A percentile compares a stretch with the other conserved stretches of the same genome.
Conservation (phyloP, 2,888 invertebrate species). For the Serrognathus titanus region DNA sequence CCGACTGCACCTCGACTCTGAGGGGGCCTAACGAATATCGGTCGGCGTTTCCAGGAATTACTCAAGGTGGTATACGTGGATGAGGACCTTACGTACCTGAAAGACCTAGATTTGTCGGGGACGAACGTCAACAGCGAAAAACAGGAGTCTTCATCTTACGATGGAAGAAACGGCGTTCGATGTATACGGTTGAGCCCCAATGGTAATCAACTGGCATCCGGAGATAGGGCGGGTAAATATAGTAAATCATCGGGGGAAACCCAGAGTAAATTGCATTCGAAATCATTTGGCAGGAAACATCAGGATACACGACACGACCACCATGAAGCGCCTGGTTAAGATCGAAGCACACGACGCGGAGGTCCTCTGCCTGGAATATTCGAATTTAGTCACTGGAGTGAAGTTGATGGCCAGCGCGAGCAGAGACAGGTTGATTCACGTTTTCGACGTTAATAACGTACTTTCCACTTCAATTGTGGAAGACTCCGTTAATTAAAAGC, state of each 20-base stretch:
- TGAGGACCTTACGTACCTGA: conserved; percentile 76
- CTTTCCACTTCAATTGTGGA: conserved; percentile 23
- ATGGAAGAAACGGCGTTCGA: conserved; percentile 87
- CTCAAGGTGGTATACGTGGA: conserved; percentile 89
- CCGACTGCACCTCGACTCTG: too few relatives aligned
- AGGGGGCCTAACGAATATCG: neutral
- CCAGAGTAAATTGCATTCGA: neutral
- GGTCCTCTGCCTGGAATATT: conserved; percentile 91
- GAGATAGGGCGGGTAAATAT: conserved; percentile 71
- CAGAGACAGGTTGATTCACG: conserved; percentile 89
- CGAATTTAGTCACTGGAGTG: conserved; percentile 43
- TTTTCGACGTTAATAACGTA: conserved; percentile 80
- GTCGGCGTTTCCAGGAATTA: conserved; percentile 55
- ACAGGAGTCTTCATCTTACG: conserved; percentile 66
- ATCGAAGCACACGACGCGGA: conserved; percentile 98
- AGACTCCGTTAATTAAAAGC: neutral
- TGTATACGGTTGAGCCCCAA: conserved; percentile 83
- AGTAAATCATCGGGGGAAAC: neutral
- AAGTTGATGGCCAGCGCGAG: conserved; percentile 85
- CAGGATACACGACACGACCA: conserved; percentile 72
- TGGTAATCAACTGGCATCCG: conserved; percentile 85
- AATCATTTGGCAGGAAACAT: conserved; percentile 58
- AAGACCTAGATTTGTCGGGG: conserved; percentile 72
- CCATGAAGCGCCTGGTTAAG: conserved; percentile 67
- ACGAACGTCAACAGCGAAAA: conserved; percentile 47